Evolutionary conservation across 2,113 vertebrate species (phyloP).

Genomic region (Tursiops truncatus): DNA sequence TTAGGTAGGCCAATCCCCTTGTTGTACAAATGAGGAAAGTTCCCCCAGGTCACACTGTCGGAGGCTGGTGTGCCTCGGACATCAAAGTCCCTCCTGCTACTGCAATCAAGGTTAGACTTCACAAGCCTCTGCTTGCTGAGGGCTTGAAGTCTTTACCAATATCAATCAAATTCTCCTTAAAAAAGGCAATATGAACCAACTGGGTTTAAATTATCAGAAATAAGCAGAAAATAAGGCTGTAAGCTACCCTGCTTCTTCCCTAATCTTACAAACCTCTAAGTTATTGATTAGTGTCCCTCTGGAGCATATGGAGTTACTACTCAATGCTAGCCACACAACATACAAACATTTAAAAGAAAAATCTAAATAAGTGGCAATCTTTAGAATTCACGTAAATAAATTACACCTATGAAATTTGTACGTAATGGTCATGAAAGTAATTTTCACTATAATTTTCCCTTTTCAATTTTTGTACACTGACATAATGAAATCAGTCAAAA

Average conservation of each 20-base stretch:
- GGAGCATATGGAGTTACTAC: not conserved
- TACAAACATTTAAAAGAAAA: slow-evolving; percentile 23
- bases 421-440: not conserved
- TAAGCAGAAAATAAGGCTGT: not conserved
- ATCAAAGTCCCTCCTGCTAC: not conserved
- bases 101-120: not conserved
- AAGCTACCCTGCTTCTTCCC: not conserved
- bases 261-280: not conserved
- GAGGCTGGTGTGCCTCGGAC: not conserved
- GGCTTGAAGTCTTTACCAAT: not conserved
- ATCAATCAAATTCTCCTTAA: not conserved
- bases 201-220: slow-evolving; percentile 7
- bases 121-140: not conserved
- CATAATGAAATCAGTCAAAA: slow-evolving; percentile 40
- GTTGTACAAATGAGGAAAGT: not conserved
- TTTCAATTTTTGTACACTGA: not conserved
- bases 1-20: not conserved
- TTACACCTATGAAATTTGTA: slow-evolving; percentile 25
- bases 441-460: slow-evolving; percentile 24
- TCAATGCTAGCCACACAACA: not conserved
- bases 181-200: not conserved
- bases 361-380: slow-evolving; percentile 28
- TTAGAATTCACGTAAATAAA: not conserved
- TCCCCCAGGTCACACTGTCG: not conserved
- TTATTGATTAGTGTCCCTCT: slow-evolving; percentile 11